Evolutionary conservation across 2,888 invertebrate species (phyloP), one percentile per base, ranked within the genome.

Genomic region (Agonum fuliginosum): DNA sequence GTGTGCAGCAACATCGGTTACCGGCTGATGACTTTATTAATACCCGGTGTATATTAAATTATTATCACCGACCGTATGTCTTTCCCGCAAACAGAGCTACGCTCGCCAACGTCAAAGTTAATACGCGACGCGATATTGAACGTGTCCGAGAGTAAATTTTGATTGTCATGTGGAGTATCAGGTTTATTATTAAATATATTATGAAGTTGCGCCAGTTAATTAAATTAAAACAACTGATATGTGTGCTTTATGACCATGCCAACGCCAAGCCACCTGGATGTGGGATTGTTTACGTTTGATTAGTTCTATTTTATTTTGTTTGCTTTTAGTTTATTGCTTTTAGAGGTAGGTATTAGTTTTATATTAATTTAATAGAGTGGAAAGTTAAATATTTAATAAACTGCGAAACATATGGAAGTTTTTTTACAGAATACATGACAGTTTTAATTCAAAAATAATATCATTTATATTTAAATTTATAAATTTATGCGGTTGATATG

Each of bases 11-110:
- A 30, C 58, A 62, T 79, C 82, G 81, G 81, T 83, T 81, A 62
- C 58, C 83, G 83, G 83, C 83, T 83, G 82, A 83, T 83, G 82
- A 84, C 84, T 85, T 83, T 84, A 85, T 85, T 84, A 84, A 84
- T 83, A 82, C 81, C 81, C 81, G 82, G 81, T 80, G 82, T 83
- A 84, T 84, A 74, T 65, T 74, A 74, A 74, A 74, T 62, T 62
- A 74, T 74, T 74, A 74, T 74, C 65, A 46, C 30, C 12, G 58
- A 27, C 43, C 73, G 41, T 67, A 14, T 43, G 67, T 62, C 58
- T 62, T 62, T 30, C 30, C 58, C 17, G 58, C 30, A 62, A 62
- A 62, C 30, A 54, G 54, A 24, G 22, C 37, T 10, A 4, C 8
- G 51, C 22, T n/a, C 24, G 58, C 30, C 12, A 8, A n/a, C 67